Evolutionary conservation across 2,113 vertebrate species (phyloP).

Genomic region (Illadopsis cleaveri): DNA sequence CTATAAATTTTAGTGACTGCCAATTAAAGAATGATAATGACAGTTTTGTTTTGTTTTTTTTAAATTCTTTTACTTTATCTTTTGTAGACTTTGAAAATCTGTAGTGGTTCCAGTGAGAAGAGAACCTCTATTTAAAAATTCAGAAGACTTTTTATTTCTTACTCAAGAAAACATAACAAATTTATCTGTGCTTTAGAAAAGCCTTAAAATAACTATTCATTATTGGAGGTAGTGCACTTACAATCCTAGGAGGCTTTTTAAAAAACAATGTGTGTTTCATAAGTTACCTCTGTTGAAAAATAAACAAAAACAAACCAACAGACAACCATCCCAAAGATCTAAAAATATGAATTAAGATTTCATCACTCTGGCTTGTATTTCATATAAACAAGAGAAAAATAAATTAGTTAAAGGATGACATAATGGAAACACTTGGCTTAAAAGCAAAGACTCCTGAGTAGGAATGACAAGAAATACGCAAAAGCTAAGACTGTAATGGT

Average conservation of each 20-base stretch:
- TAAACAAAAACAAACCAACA: not conserved
- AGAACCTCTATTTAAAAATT: not conserved
- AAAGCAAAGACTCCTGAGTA: not conserved
- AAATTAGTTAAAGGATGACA: not conserved
- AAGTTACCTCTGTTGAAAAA: not conserved
- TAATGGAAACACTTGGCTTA: not conserved
- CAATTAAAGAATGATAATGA: not conserved
- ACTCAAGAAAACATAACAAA: not conserved
- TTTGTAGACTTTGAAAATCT: not conserved
- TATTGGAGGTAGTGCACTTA: not conserved
- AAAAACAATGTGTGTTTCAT: not conserved
- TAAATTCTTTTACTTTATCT: not conserved
- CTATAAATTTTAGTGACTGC: conserved; percentile 32
- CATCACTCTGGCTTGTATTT: not conserved
- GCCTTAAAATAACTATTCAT: not conserved
- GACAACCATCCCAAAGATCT: not conserved
- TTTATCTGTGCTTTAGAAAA: not conserved
- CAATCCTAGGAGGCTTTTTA: not conserved
- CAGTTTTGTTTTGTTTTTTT: not conserved
- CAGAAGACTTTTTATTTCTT: not conserved
- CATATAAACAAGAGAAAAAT: not conserved
- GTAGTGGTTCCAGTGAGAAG: not conserved
- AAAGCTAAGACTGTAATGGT: not conserved
- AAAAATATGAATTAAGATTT: not conserved
- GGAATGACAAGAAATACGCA: not conserved